Percentiles rank a stretch among this genome's conserved stretches.
phyloP scores from a whole-genome alignment of 1,140 invertebrate genomes.

The Aphelenchoides fujianensis region DNA sequence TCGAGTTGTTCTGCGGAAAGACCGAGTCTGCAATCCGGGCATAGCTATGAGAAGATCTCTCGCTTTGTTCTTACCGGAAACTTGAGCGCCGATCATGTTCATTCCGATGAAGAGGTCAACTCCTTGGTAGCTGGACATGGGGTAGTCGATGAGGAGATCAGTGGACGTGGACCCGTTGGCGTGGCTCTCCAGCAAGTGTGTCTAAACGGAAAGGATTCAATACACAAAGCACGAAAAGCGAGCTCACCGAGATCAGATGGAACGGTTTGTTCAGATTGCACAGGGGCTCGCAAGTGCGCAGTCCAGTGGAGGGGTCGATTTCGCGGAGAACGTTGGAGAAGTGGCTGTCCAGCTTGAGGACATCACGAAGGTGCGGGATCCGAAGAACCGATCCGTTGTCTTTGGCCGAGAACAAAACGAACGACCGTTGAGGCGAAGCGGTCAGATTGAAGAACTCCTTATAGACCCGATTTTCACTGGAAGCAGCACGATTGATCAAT shows the following conservation, averaged over 20 bases:
- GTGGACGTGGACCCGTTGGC: conserved; percentile 30
- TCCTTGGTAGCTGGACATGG: conserved; percentile 36
- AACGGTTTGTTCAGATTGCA: conserved; percentile 54
- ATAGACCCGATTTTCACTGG: conserved; percentile 47
- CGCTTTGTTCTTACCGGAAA: conserved; percentile 11
- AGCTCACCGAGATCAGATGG: conserved; percentile 51
- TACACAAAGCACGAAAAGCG: no score
- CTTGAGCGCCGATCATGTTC: conserved; percentile 47
- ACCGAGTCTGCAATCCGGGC: conserved; percentile 17
- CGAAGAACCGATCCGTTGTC: conserved; percentile 40
- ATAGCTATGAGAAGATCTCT: neutral
- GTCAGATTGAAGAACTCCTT: conserved; percentile 50
- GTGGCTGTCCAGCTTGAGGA: conserved; percentile 33
- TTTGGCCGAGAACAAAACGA: conserved; percentile 43
- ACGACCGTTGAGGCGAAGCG: conserved; percentile 41
- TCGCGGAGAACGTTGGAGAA: conserved; percentile 30
- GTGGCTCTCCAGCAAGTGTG: conserved; percentile 27
- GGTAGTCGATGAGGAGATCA: conserved; percentile 47
- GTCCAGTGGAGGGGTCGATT: conserved; percentile 26
- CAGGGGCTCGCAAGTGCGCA: conserved; percentile 48
- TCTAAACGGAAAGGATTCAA: conserved; percentile 27
- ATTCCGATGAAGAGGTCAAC: conserved; percentile 51
- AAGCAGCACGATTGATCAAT: conserved; percentile 26
- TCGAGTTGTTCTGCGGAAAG: conserved; percentile 37
- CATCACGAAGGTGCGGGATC: conserved; percentile 25